Evolutionary conservation across 1,140 invertebrate species (phyloP).

Genomic region (Drosophila cardini): DNA sequence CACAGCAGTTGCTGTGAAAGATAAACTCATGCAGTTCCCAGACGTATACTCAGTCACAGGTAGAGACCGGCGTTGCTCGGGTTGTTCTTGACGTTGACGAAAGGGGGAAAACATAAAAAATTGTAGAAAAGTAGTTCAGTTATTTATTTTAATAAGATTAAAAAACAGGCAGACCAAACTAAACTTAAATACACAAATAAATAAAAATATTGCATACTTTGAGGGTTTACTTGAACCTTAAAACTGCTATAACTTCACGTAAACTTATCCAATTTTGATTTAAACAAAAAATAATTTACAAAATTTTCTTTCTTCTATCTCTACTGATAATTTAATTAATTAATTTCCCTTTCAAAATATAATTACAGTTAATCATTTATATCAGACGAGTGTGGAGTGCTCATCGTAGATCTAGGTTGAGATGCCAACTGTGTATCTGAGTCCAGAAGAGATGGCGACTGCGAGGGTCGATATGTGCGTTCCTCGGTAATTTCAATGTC

Average conservation of each 20-base stretch:
- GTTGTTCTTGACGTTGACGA: neutral
- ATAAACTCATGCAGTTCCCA: neutral
- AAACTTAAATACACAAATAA: too few relatives aligned
- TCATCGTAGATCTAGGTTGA: neutral
- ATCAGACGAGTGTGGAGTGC: neutral
- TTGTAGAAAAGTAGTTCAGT: too few relatives aligned
- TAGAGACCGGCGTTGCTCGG: neutral
- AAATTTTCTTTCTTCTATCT: neutral
- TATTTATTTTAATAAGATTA: too few relatives aligned
- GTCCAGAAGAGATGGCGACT: neutral
- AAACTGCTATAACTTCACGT: too few relatives aligned
- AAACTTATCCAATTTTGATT: too few relatives aligned
- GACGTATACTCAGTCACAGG: neutral
- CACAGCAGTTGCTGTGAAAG: neutral
- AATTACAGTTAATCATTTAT: neutral
- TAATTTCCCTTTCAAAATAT: too few relatives aligned
- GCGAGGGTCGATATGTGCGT: conserved; percentile 30
- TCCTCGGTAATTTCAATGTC: conserved; percentile 46
- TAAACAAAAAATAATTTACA: too few relatives aligned
- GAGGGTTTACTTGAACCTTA: too few relatives aligned
- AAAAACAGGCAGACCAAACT: too few relatives aligned
- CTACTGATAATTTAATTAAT: neutral
- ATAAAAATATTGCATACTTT: too few relatives aligned
- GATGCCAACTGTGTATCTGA: neutral
- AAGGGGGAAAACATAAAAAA: too few relatives aligned